phyloP scores from a whole-genome alignment of 2,797 vertebrate genomes.

The Iguana delicatissima region DNA sequence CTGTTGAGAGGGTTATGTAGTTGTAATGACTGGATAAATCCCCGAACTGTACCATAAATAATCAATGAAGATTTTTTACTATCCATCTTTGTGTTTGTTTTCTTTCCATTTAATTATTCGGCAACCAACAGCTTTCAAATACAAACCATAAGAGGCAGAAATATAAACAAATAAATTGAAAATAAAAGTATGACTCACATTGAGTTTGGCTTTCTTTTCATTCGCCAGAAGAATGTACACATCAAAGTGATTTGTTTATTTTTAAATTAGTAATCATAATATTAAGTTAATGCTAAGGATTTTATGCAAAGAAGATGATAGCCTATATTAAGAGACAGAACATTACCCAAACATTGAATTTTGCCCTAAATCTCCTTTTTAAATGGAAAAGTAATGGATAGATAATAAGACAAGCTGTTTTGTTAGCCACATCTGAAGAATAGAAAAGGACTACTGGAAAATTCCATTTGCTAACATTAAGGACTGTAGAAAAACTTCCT shows the following conservation, averaged over 20 bases:
- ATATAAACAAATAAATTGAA: background rate
- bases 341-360: background rate
- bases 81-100: background rate
- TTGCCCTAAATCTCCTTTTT: background rate
- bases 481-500: background rate
- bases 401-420: background rate
- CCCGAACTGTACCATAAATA: conserved; percentile 11
- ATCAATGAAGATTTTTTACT: background rate
- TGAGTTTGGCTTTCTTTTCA: background rate
- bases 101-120: conserved; percentile 28
- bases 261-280: background rate
- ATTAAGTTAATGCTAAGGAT: background rate
- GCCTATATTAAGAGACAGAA: background rate
- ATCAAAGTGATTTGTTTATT: background rate
- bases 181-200: background rate
- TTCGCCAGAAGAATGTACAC: background rate
- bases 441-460: background rate
- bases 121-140: background rate
- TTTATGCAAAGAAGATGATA: background rate
- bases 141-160: background rate
- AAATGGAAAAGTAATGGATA: background rate
- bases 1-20: conserved; percentile 4
- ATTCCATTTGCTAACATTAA: background rate
- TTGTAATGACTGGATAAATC: conserved; percentile 13
- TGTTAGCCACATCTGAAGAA: background rate